Base-by-base conservation (phyloP, 2,888 invertebrate species). In the Villa cingulata region DNA sequence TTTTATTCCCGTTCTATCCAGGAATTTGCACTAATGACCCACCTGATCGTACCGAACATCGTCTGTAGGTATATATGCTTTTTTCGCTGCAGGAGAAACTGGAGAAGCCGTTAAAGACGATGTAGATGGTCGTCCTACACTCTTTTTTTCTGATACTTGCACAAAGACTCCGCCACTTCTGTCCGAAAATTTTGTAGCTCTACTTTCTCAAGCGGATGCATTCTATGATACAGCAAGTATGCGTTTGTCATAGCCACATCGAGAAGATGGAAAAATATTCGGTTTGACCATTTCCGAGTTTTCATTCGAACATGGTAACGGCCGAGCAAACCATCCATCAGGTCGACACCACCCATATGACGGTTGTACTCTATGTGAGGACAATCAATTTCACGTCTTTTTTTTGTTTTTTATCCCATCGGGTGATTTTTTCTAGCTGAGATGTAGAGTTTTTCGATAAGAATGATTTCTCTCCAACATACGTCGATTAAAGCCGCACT, bases 321-420 rank as follows among this genome's bases (percentile, higher is more conserved):
- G 29, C 55, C 56, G 36, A 58, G 54, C 9, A 55, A 46, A 20
- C 55, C 50, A 48, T 62, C 58, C 48, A 60, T 51, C n/a, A 59
- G 42, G 45, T 60, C 57, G 27, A 60, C 56, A 15, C 57, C 58
- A 27, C 27, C 27, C 27, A 27, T 27, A 27, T 27, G 27, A 27
- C 27, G 27, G 10, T 27, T 27, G 2, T 2, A 27, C 10, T 27
- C 27, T 9, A 27, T 27, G 10, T 27, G 27, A 10, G 27, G 27
- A 27, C 27, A 27, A 27, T 27, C 27, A 27, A 27, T 10, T 27
- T 27, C 27, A 27, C 27, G 10, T 2, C 6, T 10, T 27, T 27
- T 27, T 27, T 27, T 10, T 27, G 27, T 10, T 27, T 27, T 27
- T 27, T 27, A 2, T 27, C 27, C 27, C 27, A 27, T 2, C 27